phyloP scores from a whole-genome alignment of 2,113 vertebrate genomes.

The Pseudonaja textilis region DNA sequence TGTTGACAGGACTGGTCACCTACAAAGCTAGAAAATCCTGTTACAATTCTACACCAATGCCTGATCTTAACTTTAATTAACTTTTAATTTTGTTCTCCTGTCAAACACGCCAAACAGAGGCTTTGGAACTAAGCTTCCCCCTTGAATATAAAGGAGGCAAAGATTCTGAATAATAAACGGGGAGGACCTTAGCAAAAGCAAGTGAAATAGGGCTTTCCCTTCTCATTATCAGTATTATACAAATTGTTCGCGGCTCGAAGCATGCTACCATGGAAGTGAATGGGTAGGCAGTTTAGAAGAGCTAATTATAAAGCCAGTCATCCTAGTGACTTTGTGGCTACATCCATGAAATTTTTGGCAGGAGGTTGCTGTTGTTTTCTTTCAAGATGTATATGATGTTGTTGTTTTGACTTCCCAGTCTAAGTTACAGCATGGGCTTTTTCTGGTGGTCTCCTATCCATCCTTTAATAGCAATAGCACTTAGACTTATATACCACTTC shows the following conservation, averaged over 20 bases:
- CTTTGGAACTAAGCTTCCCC: not conserved
- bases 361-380: not conserved
- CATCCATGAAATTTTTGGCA: not conserved
- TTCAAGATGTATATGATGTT: not conserved
- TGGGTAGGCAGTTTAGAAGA: not conserved
- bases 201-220: not conserved
- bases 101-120: not conserved
- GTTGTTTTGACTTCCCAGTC: not conserved
- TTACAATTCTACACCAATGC: constrained; percentile 1
- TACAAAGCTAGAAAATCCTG: not conserved
- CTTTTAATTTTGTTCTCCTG: constrained; percentile 12
- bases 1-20: not conserved
- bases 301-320: not conserved
- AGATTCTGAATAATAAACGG: not conserved
- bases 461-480: too few relatives aligned
- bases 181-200: not conserved
- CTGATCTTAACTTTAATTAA: constrained; percentile 27
- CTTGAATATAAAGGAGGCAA: not conserved
- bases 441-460: too few relatives aligned
- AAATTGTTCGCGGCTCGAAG: not conserved
- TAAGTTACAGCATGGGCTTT: not conserved
- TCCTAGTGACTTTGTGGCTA: not conserved
- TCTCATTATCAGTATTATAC: not conserved
- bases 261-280: not conserved
- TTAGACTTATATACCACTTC: too few relatives aligned